These are phyloP conservation scores for Nipponia nippon DNA, from an alignment of 2,113 vertebrate species.

Conservation along the genomic window DNA sequence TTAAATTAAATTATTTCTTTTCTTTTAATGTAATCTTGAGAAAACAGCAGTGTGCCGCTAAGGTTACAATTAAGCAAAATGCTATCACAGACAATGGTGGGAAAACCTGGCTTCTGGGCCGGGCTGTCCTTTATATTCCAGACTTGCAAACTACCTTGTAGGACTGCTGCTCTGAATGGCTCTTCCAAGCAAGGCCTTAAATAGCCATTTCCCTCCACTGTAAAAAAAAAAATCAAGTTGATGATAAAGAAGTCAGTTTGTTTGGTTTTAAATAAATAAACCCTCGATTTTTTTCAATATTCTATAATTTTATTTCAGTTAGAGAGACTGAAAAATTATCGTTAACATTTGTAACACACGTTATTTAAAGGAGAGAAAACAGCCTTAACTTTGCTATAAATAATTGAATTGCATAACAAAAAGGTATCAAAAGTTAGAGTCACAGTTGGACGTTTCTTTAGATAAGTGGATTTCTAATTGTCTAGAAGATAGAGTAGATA, in stretches of 20 bases:
- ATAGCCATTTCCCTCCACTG: neutral
- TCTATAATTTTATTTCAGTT: neutral
- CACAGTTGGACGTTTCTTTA: neutral
- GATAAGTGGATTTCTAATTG: neutral
- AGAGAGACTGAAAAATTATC: neutral
- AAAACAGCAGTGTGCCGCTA: neutral
- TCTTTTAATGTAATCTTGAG: neutral
- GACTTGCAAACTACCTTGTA: neutral
- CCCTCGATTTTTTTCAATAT: fast-evolving
- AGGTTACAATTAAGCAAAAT: neutral
- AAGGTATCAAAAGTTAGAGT: neutral
- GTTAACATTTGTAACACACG: neutral
- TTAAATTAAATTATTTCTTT: neutral
- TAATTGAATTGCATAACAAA: neutral
- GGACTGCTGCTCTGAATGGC: neutral
- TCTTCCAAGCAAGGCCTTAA: neutral
- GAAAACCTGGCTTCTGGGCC: fast-evolving
- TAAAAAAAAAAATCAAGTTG: neutral
- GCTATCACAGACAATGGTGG: neutral
- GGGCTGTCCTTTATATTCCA: neutral
- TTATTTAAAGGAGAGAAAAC: neutral
- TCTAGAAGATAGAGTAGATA: neutral
- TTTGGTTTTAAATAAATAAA: neutral
- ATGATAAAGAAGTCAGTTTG: neutral
- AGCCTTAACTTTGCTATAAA: neutral